Evolutionary conservation across 1,140 invertebrate species (phyloP).

Genomic region (Triops cancriformis): DNA sequence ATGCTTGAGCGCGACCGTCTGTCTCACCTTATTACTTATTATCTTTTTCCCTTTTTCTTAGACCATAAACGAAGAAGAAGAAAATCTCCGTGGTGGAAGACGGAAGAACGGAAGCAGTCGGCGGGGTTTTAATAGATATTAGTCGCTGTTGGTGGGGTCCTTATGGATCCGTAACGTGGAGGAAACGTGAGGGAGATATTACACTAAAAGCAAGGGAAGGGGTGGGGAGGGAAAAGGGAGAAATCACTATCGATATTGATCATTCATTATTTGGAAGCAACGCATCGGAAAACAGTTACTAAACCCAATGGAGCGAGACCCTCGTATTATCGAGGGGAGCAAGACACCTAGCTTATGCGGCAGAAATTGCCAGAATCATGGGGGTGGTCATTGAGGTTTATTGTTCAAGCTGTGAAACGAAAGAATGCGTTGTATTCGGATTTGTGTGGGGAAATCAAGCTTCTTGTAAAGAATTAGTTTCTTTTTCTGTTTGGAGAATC

Average conservation of each 20-base stretch:
- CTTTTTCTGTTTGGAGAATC: not conserved
- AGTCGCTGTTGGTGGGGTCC: not conserved
- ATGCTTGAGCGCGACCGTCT: too few relatives aligned
- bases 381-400: not conserved
- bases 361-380: not conserved
- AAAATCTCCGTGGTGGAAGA: not conserved
- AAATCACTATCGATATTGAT: slow-evolving; percentile 8
- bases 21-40: too few relatives aligned
- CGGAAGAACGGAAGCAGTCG: not conserved
- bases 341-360: not conserved
- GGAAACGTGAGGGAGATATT: not conserved
- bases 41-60: too few relatives aligned
- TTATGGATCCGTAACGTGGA: not conserved
- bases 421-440: not conserved
- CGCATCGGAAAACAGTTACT: not conserved
- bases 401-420: not conserved
- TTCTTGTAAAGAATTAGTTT: not conserved
- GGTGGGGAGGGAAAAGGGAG: not conserved
- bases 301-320: not conserved
- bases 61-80: too few relatives aligned
- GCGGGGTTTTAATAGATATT: not conserved
- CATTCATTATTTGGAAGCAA: not conserved
- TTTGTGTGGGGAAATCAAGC: not conserved
- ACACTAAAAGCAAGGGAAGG: not conserved
- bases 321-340: not conserved